Evolutionary conservation across 2,797 vertebrate genomes (phyloP), one percentile per base, ranked within the genome.

Genomic region (Siniperca obscura): DNA sequence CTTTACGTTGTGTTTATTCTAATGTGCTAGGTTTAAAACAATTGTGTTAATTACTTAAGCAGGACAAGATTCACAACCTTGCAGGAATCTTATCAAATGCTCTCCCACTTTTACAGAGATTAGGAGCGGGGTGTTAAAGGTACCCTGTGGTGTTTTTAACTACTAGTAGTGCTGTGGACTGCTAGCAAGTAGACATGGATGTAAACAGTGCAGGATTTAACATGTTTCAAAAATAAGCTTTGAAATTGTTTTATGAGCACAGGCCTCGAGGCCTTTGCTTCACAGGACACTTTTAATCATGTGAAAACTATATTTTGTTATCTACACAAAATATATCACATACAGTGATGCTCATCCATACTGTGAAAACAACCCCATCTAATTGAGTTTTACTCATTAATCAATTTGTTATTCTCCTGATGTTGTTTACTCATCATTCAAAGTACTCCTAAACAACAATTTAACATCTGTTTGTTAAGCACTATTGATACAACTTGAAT

Each of bases 1-100:
- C 2, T 68, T 34, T n/a, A 19, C 5, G 6, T 13, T 61, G 34
- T 74, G 52, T 5, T 66, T 3, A 71, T 57, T 50, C 17, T 17
- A 30, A 30, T 30, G 30, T 30, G 30, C 30, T 30, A 25, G 19
- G 36, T 48, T 77, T 71, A 56, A 68, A 83, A 77, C 14, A 78
- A 59, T 6, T 69, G 59, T 53, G 56, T 56, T 71, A 70, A 84
- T 87, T 81, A 66, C 64, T 78, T 48, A 9, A 55, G 13, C 42
- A 56, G 36, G n/a, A 60, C n/a, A 52, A 42, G 10, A 77, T 46
- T 61, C 57, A 77, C 52, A 73, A 17, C 46, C 59, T 74, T 69
- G 57, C 46, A 44, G 21, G 40, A 56, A 59, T 16, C 17, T 48
- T 34, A 25, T 56, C 17, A 82, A 77, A 69, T 52, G 17, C 27